Evolutionary conservation across 2,797 vertebrate species (phyloP).

Genomic region (Chelmon rostratus): DNA sequence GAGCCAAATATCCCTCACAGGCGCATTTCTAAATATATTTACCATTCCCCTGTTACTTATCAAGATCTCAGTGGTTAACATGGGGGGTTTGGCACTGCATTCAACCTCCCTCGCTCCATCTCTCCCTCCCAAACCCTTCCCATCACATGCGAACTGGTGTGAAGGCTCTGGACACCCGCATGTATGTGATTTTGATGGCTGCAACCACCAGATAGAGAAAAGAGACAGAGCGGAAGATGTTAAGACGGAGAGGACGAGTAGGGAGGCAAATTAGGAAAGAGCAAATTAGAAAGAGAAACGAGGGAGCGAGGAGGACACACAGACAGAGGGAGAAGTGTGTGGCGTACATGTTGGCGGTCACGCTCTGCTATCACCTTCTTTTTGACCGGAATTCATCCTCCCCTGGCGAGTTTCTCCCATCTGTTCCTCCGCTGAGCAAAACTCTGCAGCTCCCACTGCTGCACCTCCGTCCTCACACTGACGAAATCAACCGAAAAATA

Average conservation of each 20-base stretch:
- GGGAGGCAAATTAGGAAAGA: not conserved
- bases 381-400: conserved; percentile 86
- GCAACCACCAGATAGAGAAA: not conserved
- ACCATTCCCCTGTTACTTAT: conserved; percentile 54
- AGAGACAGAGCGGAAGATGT: not conserved
- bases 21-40: conserved; percentile 36
- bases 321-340: conserved; percentile 66
- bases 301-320: conserved; percentile 14
- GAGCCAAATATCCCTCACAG: conserved; percentile 67
- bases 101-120: not conserved
- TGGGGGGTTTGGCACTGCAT: conserved; percentile 16
- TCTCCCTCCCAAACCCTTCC: conserved; percentile 13
- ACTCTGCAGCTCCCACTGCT: conserved; percentile 75
- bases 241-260: not conserved
- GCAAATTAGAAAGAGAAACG: not conserved
- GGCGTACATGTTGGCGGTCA: conserved; percentile 86
- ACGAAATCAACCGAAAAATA: not conserved
- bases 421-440: conserved; percentile 80
- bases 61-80: conserved; percentile 63
- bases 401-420: conserved; percentile 85
- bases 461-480: conserved; percentile 40
- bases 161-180: conserved; percentile 9
- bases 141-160: conserved; percentile 5
- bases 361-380: conserved; percentile 87
- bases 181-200: not conserved